These are phyloP conservation scores for Eutolmus rufibarbis DNA, from an alignment of 2,888 invertebrate species.

Conservation along the genomic window DNA sequence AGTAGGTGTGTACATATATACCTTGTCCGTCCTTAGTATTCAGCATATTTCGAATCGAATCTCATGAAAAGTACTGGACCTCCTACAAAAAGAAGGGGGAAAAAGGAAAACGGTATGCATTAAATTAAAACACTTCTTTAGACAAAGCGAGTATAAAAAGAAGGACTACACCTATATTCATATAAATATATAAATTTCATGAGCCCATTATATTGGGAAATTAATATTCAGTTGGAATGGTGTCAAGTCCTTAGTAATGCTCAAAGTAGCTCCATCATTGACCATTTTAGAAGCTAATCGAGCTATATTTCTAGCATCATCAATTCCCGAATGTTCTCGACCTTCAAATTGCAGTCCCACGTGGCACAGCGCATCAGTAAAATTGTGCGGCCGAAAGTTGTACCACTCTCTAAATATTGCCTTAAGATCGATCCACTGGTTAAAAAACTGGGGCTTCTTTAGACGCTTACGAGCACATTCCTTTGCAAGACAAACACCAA, in stretches of 20 bases:
- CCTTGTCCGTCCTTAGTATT: too few relatives aligned
- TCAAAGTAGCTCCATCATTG: conserved; percentile 66
- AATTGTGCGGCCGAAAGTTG: conserved; percentile 63
- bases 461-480: conserved; percentile 69
- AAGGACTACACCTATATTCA: conserved; percentile 43
- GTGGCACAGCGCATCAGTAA: conserved; percentile 66
- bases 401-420: conserved; percentile 67
- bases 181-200: conserved; percentile 42
- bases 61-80: too few relatives aligned
- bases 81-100: not conserved
- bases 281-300: conserved; percentile 67
- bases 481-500: conserved; percentile 67
- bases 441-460: conserved; percentile 64
- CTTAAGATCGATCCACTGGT: conserved; percentile 69
- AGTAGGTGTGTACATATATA: too few relatives aligned
- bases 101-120: not conserved
- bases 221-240: conserved; percentile 60
- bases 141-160: conserved; percentile 45
- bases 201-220: conserved; percentile 54
- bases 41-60: too few relatives aligned
- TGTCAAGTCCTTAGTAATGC: conserved; percentile 64
- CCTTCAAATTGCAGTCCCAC: conserved; percentile 69
- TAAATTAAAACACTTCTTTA: conserved; percentile 20
- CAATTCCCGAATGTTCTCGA: conserved; percentile 68
- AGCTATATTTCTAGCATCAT: conserved; percentile 71